phyloP scores from a whole-genome alignment of 2,797 vertebrate species.

The Eidolon dupreanum region DNA sequence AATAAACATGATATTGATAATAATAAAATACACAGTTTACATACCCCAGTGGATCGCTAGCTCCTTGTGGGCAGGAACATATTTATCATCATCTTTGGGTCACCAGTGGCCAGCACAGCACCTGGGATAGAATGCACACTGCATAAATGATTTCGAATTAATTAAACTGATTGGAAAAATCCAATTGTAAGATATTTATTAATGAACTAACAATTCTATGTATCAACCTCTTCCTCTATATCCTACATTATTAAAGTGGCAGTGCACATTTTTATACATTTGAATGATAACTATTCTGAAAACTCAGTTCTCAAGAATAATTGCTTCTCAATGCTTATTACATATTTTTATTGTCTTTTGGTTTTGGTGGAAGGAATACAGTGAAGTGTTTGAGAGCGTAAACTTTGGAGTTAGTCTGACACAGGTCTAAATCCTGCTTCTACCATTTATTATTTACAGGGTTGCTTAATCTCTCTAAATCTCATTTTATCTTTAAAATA shows the following conservation, averaged over 20 bases:
- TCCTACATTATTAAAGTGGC: neutral
- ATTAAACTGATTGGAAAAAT: neutral
- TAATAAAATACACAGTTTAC: neutral
- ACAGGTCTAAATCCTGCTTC: neutral
- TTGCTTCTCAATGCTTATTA: neutral
- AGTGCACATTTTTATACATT: neutral
- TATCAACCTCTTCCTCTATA: neutral
- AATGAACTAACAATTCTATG: neutral
- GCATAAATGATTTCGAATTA: neutral
- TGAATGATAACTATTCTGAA: slow-evolving; percentile 36
- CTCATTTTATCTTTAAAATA: neutral
- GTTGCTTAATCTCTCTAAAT: neutral
- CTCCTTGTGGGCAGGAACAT: slow-evolving; percentile 57
- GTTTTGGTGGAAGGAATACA: neutral
- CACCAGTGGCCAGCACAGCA: slow-evolving; percentile 52
- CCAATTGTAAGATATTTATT: neutral
- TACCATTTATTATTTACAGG: neutral
- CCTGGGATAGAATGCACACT: slow-evolving; percentile 42
- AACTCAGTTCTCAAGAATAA: neutral
- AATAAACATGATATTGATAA: neutral
- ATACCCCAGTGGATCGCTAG: slow-evolving; percentile 60
- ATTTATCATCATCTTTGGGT: slow-evolving; percentile 61
- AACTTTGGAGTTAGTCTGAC: neutral
- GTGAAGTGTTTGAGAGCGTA: neutral
- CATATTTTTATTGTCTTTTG: neutral